Percentiles rank a stretch among this genome's conserved stretches.
These are phyloP conservation scores for Tenthredo mesomela DNA, from an alignment of 2,888 invertebrate genomes.

Conservation along the genomic window DNA sequence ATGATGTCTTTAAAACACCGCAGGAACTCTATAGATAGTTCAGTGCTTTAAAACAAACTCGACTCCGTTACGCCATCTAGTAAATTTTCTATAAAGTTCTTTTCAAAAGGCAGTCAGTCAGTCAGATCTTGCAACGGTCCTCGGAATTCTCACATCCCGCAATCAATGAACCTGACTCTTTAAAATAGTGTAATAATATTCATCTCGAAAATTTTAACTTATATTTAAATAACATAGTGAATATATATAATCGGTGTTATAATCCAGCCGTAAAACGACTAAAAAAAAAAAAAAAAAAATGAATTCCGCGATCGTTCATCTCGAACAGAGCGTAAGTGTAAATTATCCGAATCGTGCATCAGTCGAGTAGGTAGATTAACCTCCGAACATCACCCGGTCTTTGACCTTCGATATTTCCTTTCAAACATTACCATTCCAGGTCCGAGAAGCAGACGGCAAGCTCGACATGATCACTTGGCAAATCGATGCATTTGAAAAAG, in stretches of 20 bases:
- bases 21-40: no score
- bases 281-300: constrained; percentile 60
- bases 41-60: background rate
- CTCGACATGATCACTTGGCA: constrained; percentile 87
- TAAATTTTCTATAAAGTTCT: background rate
- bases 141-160: constrained; percentile 5
- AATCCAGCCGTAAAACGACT: background rate
- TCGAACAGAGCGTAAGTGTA: constrained; percentile 72
- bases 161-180: constrained; percentile 37
- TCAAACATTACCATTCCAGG: constrained; percentile 78
- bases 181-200: background rate
- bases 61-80: constrained; percentile 1
- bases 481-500: constrained; percentile 86
- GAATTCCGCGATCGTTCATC: constrained; percentile 72
- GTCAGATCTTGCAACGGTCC: constrained; percentile 19
- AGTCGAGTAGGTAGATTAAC: constrained; percentile 36
- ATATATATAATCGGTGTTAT: background rate
- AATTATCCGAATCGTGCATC: background rate
- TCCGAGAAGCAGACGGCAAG: constrained; percentile 86
- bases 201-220: background rate
- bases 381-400: constrained; percentile 46
- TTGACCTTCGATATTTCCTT: constrained; percentile 32
- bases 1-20: no score
- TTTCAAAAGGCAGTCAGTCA: constrained; percentile 35
- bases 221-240: background rate